Evolutionary conservation across 1,140 invertebrate genomes (phyloP), one percentile per base, ranked within the genome.

Genomic region (Daktulosphaira vitifoliae): DNA sequence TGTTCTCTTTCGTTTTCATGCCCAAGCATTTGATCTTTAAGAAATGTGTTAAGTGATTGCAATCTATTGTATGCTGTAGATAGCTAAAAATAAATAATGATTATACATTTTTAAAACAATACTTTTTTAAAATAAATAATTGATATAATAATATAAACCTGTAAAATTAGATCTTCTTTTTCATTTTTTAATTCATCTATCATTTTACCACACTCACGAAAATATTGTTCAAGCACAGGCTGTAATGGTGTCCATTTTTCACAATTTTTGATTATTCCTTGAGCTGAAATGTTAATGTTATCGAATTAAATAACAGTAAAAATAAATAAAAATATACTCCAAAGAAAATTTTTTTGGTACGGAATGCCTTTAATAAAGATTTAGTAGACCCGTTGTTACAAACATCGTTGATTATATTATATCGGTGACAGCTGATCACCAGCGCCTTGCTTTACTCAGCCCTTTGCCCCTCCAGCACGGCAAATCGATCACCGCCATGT

Each of bases 1-100:
- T 62, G 38, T 33, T 62, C 56, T 62, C 56, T 48, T 62, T 62
- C 56, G n/a, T 16, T 2, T 33, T 62, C 56, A 62, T 25, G 56
- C 46, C 46, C 56, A 20, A 39, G 23, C 5, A n/a, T 62, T 62
- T 62, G 56, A 15, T 62, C 56, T 48, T 62, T 62, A 23, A 62
- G 16, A 33, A 62, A 62, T 6, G 29, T 18, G 42, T 62, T 39
- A 3, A 42, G 29, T 33, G 42, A 62, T 16, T 48, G 42, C 1
- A 62, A 11, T 22, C 56, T 38, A 7, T 42, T 62, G 20, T 62
- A 38, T 20, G 56, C 56, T 62, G 26, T 39, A 44, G 15, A 6
- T 15, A 62, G 18, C 56, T 62, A 16, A 18, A 33, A 8, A 44
- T 15, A 44, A n/a, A 33, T 11, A 33, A 33, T 33, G 11, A 5